These are phyloP conservation scores for Aptenodytes forsteri DNA, from an alignment of 2,113 vertebrate genomes.

Conservation along the genomic window DNA sequence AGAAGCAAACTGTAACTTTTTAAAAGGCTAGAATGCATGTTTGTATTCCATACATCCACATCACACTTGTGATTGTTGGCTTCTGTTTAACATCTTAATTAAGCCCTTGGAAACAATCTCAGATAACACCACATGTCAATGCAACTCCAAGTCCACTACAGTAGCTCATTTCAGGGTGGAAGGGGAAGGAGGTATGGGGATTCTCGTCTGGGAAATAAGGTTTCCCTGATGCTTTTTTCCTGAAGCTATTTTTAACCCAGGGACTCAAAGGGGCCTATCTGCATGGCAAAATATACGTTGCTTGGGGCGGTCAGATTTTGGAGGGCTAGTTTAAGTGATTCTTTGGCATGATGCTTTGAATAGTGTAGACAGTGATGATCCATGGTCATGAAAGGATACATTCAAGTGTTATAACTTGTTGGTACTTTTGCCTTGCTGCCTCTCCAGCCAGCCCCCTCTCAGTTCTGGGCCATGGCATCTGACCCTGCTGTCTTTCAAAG, in stretches of 20 bases:
- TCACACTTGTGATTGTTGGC: background rate
- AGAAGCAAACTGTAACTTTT: background rate
- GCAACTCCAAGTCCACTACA: background rate
- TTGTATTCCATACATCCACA: background rate
- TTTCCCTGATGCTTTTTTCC: background rate
- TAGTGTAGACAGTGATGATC: background rate
- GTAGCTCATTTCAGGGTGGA: background rate
- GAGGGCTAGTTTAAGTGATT: background rate
- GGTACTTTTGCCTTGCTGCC: background rate
- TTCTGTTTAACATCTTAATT: background rate
- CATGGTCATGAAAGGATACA: accelerated
- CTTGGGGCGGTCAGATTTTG: background rate
- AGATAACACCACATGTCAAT: background rate
- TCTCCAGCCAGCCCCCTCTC: background rate
- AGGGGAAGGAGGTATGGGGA: background rate
- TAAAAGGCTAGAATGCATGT: background rate
- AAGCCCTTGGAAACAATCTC: background rate
- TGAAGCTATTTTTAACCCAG: background rate
- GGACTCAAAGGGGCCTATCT: background rate
- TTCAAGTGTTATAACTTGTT: background rate
- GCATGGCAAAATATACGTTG: accelerated
- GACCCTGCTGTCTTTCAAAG: background rate
- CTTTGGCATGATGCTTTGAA: background rate
- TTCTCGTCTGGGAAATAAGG: background rate
- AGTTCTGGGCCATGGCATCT: background rate